A percentile compares a stretch with the other conserved stretches of the same genome.
Evolutionary conservation across 92 coral and sea anemone genomes (phyloP).

Genomic region (Pocillopora grandis): DNA sequence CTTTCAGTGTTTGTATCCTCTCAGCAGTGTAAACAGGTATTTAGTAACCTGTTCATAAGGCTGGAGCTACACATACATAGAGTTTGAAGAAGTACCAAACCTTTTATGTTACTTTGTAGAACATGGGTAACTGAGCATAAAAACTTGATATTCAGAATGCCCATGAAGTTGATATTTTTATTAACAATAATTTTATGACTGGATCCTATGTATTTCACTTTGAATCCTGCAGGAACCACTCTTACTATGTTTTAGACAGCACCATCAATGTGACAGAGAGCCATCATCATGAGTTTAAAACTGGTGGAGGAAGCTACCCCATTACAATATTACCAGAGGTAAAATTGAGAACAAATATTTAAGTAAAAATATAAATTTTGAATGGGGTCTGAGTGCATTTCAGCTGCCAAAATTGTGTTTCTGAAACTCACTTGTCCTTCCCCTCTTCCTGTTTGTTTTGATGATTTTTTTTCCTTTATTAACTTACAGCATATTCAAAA

Average conservation of each 20-base stretch:
- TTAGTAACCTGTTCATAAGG: too few relatives aligned
- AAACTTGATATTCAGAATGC: neutral
- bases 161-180: too few relatives aligned
- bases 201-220: neutral
- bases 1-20: too few relatives aligned
- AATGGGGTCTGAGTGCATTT: too few relatives aligned
- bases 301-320: conserved; percentile 91
- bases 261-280: conserved; percentile 58
- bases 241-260: conserved; percentile 41
- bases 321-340: conserved; percentile 82
- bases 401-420: too few relatives aligned
- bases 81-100: neutral
- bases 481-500: conserved; percentile 74
- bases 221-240: conserved; percentile 1
- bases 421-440: too few relatives aligned
- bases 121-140: neutral
- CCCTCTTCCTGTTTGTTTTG: neutral
- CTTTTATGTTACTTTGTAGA: neutral
- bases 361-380: too few relatives aligned
- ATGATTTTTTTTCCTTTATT: neutral
- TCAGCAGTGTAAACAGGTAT: too few relatives aligned
- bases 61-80: too few relatives aligned
- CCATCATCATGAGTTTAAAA: conserved; percentile 73
- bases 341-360: neutral
- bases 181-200: too few relatives aligned